phyloP scores from a whole-genome alignment of 2,888 invertebrate species.

The Apamea anceps region DNA sequence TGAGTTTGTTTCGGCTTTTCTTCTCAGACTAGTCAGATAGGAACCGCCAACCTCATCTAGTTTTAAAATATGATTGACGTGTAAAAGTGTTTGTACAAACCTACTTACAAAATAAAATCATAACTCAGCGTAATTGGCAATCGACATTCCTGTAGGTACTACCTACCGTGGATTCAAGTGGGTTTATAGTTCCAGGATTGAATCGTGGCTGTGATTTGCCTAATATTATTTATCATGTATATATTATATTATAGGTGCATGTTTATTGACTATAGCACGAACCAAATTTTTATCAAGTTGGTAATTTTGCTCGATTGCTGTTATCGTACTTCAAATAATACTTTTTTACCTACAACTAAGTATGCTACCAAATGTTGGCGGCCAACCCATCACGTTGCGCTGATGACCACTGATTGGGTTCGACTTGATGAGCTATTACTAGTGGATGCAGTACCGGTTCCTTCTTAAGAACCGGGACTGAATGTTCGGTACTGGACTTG shows the following conservation, averaged over 20 bases:
- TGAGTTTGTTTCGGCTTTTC: too few species aligned
- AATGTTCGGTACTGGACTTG: too few species aligned
- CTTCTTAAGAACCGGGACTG: too few species aligned
- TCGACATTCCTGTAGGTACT: neutral
- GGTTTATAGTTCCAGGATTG: neutral
- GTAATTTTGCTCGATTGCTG: slow-evolving; percentile 3
- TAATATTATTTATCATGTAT: neutral
- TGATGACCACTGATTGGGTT: neutral
- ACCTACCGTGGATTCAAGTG: neutral
- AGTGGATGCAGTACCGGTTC: too few species aligned
- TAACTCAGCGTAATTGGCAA: neutral
- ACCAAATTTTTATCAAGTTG: neutral
- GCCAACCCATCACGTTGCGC: too few species aligned
- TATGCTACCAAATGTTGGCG: neutral
- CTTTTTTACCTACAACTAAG: neutral
- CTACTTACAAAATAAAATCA: too few species aligned
- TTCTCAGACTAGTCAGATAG: too few species aligned
- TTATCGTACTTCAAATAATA: neutral
- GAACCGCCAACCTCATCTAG: too few species aligned
- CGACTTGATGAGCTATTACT: neutral
- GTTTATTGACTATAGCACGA: neutral
- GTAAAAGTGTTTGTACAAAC: too few species aligned
- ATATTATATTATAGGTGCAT: neutral
- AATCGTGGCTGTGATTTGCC: neutral
- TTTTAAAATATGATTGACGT: too few species aligned